These are phyloP conservation scores for Betta splendens DNA, from an alignment of 2,797 vertebrate genomes.

Conservation along the genomic window DNA sequence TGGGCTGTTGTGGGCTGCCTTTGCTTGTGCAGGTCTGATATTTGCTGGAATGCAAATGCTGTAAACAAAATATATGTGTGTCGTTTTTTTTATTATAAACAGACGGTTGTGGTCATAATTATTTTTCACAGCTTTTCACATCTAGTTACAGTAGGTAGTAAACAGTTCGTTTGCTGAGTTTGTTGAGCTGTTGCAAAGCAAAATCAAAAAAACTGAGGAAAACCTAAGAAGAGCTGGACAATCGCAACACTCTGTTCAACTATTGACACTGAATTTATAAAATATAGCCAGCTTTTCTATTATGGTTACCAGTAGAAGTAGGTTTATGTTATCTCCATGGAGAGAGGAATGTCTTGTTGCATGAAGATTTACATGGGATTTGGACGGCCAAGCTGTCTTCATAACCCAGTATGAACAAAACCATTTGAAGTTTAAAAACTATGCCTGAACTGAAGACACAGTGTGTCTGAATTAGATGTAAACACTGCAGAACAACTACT, in stretches of 20 bases:
- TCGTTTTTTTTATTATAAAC: constrained; percentile 36
- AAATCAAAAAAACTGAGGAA: neutral
- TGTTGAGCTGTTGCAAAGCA: neutral
- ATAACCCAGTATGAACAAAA: neutral
- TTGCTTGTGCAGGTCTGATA: constrained; percentile 46
- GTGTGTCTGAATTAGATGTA: constrained; percentile 7
- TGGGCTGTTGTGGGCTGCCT: constrained; percentile 53
- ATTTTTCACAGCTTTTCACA: constrained; percentile 20
- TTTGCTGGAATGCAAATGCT: constrained; percentile 46
- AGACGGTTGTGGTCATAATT: constrained; percentile 42
- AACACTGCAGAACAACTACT: neutral
- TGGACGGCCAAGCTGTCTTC: neutral
- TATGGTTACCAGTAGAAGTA: neutral
- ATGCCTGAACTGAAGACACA: neutral
- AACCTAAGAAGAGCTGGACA: neutral
- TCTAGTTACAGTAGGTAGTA: neutral
- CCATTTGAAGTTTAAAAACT: neutral
- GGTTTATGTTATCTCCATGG: neutral
- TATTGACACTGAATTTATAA: neutral
- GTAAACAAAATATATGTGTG: constrained; percentile 30
- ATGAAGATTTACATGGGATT: constrained; percentile 25
- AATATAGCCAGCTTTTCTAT: neutral
- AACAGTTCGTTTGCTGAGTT: neutral
- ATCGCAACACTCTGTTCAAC: neutral
- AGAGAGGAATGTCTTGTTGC: constrained; percentile 20